Evolutionary conservation across 2,113 vertebrate species (phyloP).

Genomic region (Odocoileus hemionus): DNA sequence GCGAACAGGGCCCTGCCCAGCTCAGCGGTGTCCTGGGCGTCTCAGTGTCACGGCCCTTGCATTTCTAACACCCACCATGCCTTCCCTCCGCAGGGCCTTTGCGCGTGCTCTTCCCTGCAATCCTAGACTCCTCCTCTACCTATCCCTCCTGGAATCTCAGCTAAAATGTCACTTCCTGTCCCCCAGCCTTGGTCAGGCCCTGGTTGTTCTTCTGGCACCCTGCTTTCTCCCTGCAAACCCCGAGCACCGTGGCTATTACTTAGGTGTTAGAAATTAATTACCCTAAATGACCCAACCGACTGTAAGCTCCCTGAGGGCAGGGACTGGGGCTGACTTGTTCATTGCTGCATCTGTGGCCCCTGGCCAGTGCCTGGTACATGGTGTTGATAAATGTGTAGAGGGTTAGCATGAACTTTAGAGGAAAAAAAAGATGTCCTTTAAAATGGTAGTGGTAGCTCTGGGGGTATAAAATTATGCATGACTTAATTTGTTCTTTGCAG

Average conservation of each 20-base stretch:
- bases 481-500: neutral
- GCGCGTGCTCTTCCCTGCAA: neutral
- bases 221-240: neutral
- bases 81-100: neutral
- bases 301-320: neutral
- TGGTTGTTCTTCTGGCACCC: neutral
- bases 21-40: neutral
- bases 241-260: fast-evolving
- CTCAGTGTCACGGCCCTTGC: neutral
- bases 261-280: neutral
- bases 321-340: neutral
- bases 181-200: neutral
- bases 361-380: neutral
- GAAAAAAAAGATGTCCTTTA: neutral
- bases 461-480: neutral
- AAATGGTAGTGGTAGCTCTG: neutral
- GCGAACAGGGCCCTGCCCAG: neutral
- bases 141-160: neutral
- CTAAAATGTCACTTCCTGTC: neutral
- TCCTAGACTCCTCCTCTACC: neutral
- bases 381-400: fast-evolving
- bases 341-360: fast-evolving
- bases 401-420: neutral
- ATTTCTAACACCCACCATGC: fast-evolving
- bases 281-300: neutral